Evolutionary conservation across 2,888 invertebrate genomes (phyloP).

Genomic region (Ornithoptera priamus): DNA sequence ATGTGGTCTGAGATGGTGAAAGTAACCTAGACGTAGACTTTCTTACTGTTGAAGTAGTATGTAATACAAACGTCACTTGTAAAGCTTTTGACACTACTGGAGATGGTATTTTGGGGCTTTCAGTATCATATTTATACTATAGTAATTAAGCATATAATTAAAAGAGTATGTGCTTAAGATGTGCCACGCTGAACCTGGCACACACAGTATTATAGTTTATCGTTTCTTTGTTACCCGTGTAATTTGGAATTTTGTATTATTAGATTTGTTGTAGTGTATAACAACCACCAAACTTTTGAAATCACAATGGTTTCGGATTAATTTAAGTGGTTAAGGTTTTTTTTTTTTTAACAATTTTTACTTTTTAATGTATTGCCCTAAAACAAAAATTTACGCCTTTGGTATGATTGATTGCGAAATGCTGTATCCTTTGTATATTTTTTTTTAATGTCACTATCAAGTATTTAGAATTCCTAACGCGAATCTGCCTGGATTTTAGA

Average conservation of each 20-base stretch:
- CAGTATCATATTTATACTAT: constrained; percentile 1
- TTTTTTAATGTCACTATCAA: background rate
- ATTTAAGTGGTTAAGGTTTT: constrained; percentile 11
- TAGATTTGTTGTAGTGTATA: background rate
- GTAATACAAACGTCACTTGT: constrained; percentile 6
- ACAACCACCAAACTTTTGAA: background rate
- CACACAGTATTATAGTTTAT: background rate
- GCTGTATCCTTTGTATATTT: constrained; percentile 1
- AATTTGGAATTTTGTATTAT: background rate
- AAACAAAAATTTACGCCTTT: constrained; percentile 5
- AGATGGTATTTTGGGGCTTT: constrained; percentile 29
- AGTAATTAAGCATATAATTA: background rate
- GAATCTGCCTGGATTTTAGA: constrained; percentile 22
- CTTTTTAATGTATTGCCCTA: constrained; percentile 3
- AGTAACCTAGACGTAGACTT: too few relatives aligned
- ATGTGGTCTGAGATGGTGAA: too few relatives aligned
- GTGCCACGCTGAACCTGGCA: background rate
- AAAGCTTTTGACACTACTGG: constrained; percentile 25
- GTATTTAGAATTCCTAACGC: constrained; percentile 18
- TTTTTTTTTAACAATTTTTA: constrained; percentile 1
- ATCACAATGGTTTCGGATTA: constrained; percentile 2
- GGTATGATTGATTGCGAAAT: constrained; percentile 7
- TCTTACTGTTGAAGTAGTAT: too few relatives aligned
- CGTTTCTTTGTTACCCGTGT: background rate
- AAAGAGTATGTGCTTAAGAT: constrained; percentile 13